phyloP scores from a whole-genome alignment of 2,113 vertebrate genomes.

The Hymenochirus boettgeri region DNA sequence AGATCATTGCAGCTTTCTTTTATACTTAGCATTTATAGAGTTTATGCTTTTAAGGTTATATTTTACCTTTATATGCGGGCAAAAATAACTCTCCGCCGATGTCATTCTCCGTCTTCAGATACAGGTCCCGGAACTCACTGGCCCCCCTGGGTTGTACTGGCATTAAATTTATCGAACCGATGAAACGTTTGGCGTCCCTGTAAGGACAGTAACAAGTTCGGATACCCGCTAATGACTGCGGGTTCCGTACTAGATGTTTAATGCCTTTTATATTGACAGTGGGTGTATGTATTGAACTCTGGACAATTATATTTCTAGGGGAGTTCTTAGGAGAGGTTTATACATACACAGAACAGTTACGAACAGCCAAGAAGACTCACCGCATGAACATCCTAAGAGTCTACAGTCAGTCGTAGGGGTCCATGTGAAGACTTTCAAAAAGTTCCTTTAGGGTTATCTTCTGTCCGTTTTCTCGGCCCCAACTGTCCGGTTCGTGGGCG shows the following conservation, averaged over 20 bases:
- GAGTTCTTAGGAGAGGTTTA: too few relatives aligned
- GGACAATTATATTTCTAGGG: too few relatives aligned
- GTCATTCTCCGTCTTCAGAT: slow-evolving; percentile 92
- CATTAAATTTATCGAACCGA: slow-evolving; percentile 98
- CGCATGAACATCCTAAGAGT: slow-evolving; percentile 93
- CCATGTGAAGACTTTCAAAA: slow-evolving; percentile 84
- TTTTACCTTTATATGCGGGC: slow-evolving; percentile 87
- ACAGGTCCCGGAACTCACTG: slow-evolving; percentile 91
- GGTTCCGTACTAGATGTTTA: too few relatives aligned
- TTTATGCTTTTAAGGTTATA: too few relatives aligned
- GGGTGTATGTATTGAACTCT: too few relatives aligned
- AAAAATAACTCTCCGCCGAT: slow-evolving; percentile 93
- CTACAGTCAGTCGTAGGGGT: slow-evolving; percentile 96
- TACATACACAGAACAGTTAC: too few relatives aligned
- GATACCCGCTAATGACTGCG: too few relatives aligned
- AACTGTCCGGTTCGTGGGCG: slow-evolving; percentile 75
- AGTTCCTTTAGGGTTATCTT: slow-evolving; percentile 84
- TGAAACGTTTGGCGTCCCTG: slow-evolving; percentile 97
- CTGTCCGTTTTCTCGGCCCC: slow-evolving; percentile 70
- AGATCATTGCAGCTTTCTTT: too few relatives aligned
- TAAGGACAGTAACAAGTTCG: background rate
- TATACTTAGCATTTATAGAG: too few relatives aligned
- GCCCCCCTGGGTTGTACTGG: slow-evolving; percentile 96
- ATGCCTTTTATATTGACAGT: too few relatives aligned
- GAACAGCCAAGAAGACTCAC: slow-evolving; percentile 70